A percentile compares a stretch with the other conserved stretches of the same genome.
Evolutionary conservation across 2,888 invertebrate genomes (phyloP).

Genomic region (Melipona beecheii): DNA sequence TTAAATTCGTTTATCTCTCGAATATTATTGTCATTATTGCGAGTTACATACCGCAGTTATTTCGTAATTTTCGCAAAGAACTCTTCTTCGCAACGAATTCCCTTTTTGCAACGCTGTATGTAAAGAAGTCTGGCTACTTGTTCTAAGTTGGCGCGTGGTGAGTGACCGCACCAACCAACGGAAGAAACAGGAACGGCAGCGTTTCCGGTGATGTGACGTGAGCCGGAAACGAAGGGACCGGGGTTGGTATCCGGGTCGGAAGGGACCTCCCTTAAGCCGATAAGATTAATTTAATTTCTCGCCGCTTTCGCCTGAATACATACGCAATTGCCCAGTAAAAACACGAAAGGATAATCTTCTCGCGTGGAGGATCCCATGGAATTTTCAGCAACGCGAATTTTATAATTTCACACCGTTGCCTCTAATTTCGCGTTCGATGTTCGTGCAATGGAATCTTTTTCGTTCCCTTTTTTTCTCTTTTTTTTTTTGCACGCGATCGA

Average conservation of each 20-base stretch:
- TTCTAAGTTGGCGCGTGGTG: constrained; percentile 22
- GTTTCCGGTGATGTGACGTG: constrained; percentile 56
- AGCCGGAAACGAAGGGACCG: constrained; percentile 61
- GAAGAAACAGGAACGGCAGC: constrained; percentile 44
- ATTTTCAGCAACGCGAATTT: constrained; percentile 7
- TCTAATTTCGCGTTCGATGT: neutral
- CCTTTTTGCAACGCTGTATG: neutral
- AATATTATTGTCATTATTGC: neutral
- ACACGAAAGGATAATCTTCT: constrained; percentile 26
- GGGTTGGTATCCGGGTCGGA: constrained; percentile 45
- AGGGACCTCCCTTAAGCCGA: constrained; percentile 67
- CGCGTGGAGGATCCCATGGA: neutral
- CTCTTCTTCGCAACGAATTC: neutral
- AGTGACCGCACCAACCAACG: constrained; percentile 9
- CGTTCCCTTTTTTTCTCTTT: too few species aligned
- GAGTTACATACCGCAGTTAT: neutral
- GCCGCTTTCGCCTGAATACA: constrained; percentile 58
- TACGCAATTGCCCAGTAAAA: constrained; percentile 26
- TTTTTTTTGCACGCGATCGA: too few species aligned
- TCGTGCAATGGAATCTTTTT: constrained; percentile 14
- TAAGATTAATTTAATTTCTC: constrained; percentile 77
- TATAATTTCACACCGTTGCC: constrained; percentile 7
- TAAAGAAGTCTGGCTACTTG: neutral
- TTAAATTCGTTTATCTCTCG: neutral
- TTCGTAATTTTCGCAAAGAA: neutral